A percentile compares a stretch with the other conserved stretches of the same genome.
Evolutionary conservation across 2,888 invertebrate genomes (phyloP).

Genomic region (Pseudococcus viburni): DNA sequence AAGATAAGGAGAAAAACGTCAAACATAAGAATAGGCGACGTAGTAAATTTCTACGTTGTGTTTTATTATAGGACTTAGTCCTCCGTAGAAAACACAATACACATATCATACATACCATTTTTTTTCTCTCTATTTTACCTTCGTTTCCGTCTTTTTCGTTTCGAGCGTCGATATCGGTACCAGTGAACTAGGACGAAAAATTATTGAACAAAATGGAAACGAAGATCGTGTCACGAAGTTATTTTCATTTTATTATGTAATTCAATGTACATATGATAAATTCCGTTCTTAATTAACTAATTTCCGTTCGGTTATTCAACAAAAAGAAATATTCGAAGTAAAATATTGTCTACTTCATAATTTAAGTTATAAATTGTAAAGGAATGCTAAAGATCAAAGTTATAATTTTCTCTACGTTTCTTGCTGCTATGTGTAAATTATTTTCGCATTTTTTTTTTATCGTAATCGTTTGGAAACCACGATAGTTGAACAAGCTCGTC

Average conservation of each 20-base stretch:
- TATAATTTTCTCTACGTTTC: not conserved
- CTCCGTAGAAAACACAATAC: constrained; percentile 24
- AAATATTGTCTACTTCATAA: constrained; percentile 45
- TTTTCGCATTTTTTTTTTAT: constrained; percentile 6
- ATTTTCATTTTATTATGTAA: constrained; percentile 6
- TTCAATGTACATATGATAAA: constrained; percentile 15
- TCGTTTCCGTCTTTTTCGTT: constrained; percentile 32
- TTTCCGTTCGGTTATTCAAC: constrained; percentile 30
- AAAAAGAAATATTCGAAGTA: not conserved
- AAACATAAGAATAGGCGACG: constrained; percentile 58
- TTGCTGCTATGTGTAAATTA: not conserved
- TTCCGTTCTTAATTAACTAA: constrained; percentile 35
- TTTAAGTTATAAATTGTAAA: constrained; percentile 30
- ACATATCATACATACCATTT: constrained; percentile 61
- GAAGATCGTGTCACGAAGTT: constrained; percentile 11
- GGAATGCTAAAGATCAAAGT: constrained; percentile 17
- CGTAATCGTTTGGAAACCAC: not conserved
- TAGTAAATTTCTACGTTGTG: constrained; percentile 61
- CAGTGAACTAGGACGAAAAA: not conserved
- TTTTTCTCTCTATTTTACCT: not conserved
- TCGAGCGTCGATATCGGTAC: not conserved
- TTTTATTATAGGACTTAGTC: constrained; percentile 56
- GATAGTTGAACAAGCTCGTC: constrained; percentile 31
- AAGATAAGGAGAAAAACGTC: constrained; percentile 75
- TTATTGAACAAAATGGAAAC: constrained; percentile 10